phyloP scores from a whole-genome alignment of 2,888 invertebrate genomes.

The Spisula solida region DNA sequence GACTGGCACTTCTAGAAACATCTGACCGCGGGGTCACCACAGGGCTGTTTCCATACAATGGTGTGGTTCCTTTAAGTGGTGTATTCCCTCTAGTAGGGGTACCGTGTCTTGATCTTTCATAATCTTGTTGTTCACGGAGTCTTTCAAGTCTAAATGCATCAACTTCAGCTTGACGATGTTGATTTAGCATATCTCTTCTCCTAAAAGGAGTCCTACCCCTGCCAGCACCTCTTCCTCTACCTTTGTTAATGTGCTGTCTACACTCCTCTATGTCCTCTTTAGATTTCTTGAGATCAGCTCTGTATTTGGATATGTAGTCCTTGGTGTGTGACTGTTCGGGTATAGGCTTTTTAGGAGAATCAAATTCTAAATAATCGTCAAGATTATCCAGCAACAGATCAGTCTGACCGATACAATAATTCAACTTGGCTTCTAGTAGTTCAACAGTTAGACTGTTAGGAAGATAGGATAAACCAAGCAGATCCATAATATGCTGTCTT shows the following conservation, averaged over 20 bases:
- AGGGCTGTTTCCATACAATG: slow-evolving; percentile 61
- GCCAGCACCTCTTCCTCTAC: slow-evolving; percentile 67
- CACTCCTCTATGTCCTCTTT: slow-evolving; percentile 82
- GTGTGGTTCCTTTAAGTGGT: slow-evolving; percentile 61
- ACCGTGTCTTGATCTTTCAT: slow-evolving; percentile 73
- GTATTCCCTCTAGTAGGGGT: slow-evolving; percentile 67
- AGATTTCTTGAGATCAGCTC: slow-evolving; percentile 82
- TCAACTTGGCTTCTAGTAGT: slow-evolving; percentile 87
- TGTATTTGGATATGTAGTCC: slow-evolving; percentile 81
- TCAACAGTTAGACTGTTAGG: slow-evolving; percentile 87
- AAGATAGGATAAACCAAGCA: slow-evolving; percentile 84
- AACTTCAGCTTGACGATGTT: slow-evolving; percentile 81
- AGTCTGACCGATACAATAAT: slow-evolving; percentile 87
- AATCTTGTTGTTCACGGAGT: slow-evolving; percentile 78
- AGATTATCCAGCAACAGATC: slow-evolving; percentile 85
- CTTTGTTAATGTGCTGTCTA: slow-evolving; percentile 79
- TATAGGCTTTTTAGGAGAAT: slow-evolving; percentile 45
- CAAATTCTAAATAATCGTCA: slow-evolving; percentile 78
- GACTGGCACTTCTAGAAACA: slow-evolving; percentile 69
- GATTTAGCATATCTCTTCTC: slow-evolving; percentile 74
- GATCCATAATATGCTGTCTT: slow-evolving; percentile 84
- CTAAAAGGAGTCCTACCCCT: slow-evolving; percentile 78
- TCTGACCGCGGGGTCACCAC: slow-evolving; percentile 65
- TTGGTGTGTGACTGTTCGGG: slow-evolving; percentile 72
- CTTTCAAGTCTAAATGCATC: slow-evolving; percentile 86